phyloP scores from a whole-genome alignment of 2,797 vertebrate genomes.

The Onychomys torridus region DNA sequence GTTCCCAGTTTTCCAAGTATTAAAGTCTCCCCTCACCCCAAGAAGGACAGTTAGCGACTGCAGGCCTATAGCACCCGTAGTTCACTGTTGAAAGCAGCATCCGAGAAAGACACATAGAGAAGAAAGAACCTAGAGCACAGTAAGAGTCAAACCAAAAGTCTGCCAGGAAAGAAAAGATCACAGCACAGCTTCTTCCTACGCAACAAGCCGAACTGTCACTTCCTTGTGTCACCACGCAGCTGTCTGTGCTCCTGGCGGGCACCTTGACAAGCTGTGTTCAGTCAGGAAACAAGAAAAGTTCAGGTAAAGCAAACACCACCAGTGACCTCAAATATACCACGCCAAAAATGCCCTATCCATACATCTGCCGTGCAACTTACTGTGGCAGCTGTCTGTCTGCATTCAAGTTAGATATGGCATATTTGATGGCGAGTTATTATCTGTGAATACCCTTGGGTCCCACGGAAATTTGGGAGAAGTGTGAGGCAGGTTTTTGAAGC shows the following conservation, averaged over 20 bases:
- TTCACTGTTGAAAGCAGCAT: not conserved
- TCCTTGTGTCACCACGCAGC: slow-evolving; percentile 53
- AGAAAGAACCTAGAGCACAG: slow-evolving; percentile 32
- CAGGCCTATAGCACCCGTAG: slow-evolving; percentile 11
- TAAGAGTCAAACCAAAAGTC: slow-evolving; percentile 74
- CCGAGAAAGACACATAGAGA: slow-evolving; percentile 29
- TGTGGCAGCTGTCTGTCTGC: not conserved
- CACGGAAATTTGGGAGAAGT: slow-evolving; percentile 35
- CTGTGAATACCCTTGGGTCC: slow-evolving; percentile 16
- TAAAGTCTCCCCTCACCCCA: slow-evolving; percentile 17
- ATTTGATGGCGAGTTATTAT: not conserved
- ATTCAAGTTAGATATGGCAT: slow-evolving; percentile 24
- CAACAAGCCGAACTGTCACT: slow-evolving; percentile 63
- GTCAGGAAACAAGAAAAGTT: slow-evolving; percentile 60
- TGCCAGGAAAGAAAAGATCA: slow-evolving; percentile 58
- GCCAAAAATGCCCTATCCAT: slow-evolving; percentile 29
- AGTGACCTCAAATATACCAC: slow-evolving; percentile 39
- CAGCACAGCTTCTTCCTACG: slow-evolving; percentile 68
- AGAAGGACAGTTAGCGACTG: not conserved
- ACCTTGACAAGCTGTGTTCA: slow-evolving; percentile 37
- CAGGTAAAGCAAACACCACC: slow-evolving; percentile 61
- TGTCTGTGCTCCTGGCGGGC: slow-evolving; percentile 34
- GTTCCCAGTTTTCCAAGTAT: slow-evolving; percentile 54
- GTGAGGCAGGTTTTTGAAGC: slow-evolving; percentile 17
- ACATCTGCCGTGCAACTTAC: not conserved